These are phyloP conservation scores for Drosophila koepferae DNA, from an alignment of 2,888 invertebrate species.

Conservation along the genomic window DNA sequence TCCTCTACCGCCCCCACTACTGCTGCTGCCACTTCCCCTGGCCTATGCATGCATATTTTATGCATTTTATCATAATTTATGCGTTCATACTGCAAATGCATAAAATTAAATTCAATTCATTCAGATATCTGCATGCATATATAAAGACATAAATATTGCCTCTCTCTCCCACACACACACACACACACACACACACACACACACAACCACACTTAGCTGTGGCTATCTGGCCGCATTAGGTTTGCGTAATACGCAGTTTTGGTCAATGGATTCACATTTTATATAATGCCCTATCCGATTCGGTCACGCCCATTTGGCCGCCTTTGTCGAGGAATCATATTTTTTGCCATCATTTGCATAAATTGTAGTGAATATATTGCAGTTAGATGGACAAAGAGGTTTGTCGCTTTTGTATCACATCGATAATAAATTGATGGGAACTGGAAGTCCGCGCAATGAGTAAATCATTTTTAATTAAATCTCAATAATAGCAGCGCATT, in stretches of 20 bases:
- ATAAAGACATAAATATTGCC: conserved; percentile 8
- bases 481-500: background rate
- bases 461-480: conserved; percentile 4
- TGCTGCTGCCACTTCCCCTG: background rate
- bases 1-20: background rate
- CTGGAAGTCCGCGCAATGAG: background rate
- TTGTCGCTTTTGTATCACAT: background rate
- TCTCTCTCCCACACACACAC: background rate
- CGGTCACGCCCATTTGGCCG: conserved; percentile 30
- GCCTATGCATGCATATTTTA: conserved; percentile 58
- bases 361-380: conserved; percentile 49
- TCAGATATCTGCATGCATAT: conserved; percentile 18
- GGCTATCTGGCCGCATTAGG: conserved; percentile 50
- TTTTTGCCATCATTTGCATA: conserved; percentile 52
- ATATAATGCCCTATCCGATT: conserved; percentile 49
- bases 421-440: background rate
- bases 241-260: conserved; percentile 61
- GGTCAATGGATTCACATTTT: conserved; percentile 64
- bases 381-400: conserved; percentile 5
- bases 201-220: conserved; percentile 13
- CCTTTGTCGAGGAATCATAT: conserved; percentile 9
- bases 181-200: background rate
- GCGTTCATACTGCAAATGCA: conserved; percentile 67
- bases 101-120: conserved; percentile 71
- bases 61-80: conserved; percentile 74